A percentile compares a stretch with the other conserved stretches of the same genome.
phyloP scores from a whole-genome alignment of 2,797 vertebrate species.

The Melanotaenia parkinsoni region DNA sequence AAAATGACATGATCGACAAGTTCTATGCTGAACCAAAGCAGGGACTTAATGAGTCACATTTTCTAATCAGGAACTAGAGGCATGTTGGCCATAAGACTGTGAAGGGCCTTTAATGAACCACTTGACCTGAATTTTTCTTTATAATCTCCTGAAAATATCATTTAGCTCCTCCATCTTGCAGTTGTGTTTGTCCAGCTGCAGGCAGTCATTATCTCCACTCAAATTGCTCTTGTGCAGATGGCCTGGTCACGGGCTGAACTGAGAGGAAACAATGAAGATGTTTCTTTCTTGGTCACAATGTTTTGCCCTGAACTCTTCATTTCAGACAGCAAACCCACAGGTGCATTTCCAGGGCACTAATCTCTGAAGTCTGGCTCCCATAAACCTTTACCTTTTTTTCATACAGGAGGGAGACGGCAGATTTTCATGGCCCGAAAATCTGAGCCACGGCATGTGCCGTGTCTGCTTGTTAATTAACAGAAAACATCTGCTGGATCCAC shows the following conservation, averaged over 20 bases:
- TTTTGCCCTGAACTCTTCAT: background rate
- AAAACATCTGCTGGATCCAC: slow-evolving; percentile 24
- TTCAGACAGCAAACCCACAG: background rate
- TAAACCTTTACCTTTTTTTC: background rate
- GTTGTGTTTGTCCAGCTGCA: background rate
- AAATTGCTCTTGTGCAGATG: background rate
- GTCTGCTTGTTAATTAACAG: slow-evolving; percentile 38
- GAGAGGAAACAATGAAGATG: background rate
- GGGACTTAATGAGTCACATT: too few relatives aligned
- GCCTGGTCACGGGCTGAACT: background rate
- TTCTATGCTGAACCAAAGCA: background rate
- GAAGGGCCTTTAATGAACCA: background rate
- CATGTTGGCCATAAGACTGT: background rate
- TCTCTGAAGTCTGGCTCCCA: background rate
- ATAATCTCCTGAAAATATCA: background rate
- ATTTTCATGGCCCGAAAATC: background rate
- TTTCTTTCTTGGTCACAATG: slow-evolving; percentile 2
- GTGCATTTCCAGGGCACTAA: background rate
- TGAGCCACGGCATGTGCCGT: slow-evolving; percentile 9
- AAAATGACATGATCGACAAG: background rate
- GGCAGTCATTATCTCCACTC: background rate
- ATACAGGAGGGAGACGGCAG: background rate
- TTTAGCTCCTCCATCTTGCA: background rate
- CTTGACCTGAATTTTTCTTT: background rate
- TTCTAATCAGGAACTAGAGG: slow-evolving; percentile 5